phyloP scores from a whole-genome alignment of 2,888 invertebrate species.

The Myopa testacea region DNA sequence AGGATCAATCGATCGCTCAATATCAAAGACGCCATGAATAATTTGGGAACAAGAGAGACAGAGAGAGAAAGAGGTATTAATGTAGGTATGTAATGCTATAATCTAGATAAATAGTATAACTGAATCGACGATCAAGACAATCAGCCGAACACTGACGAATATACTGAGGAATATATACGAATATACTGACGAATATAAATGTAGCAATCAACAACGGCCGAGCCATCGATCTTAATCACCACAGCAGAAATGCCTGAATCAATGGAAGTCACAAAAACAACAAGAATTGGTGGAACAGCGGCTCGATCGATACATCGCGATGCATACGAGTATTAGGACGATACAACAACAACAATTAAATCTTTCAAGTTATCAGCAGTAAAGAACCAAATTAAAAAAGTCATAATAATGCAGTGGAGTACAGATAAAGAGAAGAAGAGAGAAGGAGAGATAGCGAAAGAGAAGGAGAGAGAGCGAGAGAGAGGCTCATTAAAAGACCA shows the following conservation, averaged over 20 bases:
- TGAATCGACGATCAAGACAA: too few species aligned
- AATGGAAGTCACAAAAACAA: background rate
- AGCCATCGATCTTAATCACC: slow-evolving; percentile 29
- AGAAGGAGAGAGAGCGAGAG: background rate
- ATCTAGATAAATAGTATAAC: too few species aligned
- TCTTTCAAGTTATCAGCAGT: slow-evolving; percentile 4
- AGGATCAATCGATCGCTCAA: too few species aligned
- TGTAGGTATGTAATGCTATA: too few species aligned
- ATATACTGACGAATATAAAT: background rate
- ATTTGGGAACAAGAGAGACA: too few species aligned
- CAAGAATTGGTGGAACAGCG: slow-evolving; percentile 16
- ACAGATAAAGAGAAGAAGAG: slow-evolving; percentile 21
- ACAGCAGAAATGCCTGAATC: background rate
- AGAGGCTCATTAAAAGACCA: slow-evolving; percentile 40
- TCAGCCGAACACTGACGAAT: too few species aligned
- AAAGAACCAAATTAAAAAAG: background rate
- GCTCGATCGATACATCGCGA: background rate
- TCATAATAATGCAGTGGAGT: slow-evolving; percentile 24
- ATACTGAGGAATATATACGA: background rate
- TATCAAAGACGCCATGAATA: too few species aligned
- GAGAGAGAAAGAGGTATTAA: too few species aligned
- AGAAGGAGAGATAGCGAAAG: background rate
- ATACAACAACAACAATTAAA: slow-evolving; percentile 10
- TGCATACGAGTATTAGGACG: background rate
- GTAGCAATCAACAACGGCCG: background rate